Percentiles rank a stretch among this genome's conserved stretches.
Evolutionary conservation across 2,888 invertebrate genomes (phyloP).

Genomic region (Diaphora mendica): DNA sequence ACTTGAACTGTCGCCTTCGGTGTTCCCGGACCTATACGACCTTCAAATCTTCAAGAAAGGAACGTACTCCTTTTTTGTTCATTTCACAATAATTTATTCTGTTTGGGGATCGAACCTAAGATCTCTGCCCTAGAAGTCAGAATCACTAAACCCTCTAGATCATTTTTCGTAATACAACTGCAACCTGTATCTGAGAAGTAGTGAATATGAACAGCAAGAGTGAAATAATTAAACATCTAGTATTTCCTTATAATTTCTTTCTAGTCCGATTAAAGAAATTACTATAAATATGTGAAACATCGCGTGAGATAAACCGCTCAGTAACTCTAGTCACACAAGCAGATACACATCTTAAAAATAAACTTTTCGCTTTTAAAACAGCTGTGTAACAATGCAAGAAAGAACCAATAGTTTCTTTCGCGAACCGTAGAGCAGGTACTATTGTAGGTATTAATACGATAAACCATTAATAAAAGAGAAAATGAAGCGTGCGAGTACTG

Average conservation of each 20-base stretch:
- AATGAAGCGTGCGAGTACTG: conserved; percentile 54
- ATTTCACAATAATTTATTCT: too few relatives aligned
- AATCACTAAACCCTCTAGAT: too few relatives aligned
- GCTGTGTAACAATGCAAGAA: conserved; percentile 60
- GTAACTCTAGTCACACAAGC: conserved; percentile 31
- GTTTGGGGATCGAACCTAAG: too few relatives aligned
- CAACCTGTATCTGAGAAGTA: not conserved
- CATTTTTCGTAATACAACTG: not conserved
- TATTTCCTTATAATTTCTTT: too few relatives aligned
- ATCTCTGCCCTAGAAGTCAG: too few relatives aligned
- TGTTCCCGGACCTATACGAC: too few relatives aligned
- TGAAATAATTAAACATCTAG: not conserved
- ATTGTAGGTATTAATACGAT: conserved; percentile 75
- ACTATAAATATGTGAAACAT: conserved; percentile 18
- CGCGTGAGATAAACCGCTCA: conserved; percentile 47
- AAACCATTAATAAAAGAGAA: conserved; percentile 59
- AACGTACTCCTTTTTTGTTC: too few relatives aligned
- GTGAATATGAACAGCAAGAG: not conserved
- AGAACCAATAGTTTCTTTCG: conserved; percentile 43
- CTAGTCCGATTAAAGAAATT: conserved; percentile 9
- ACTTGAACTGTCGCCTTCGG: too few relatives aligned
- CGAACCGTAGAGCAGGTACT: conserved; percentile 57
- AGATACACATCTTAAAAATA: conserved; percentile 58
- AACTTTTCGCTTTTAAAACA: conserved; percentile 57
- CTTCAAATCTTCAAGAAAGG: too few relatives aligned